Percentiles rank a stretch among this genome's conserved stretches.
phyloP scores from a whole-genome alignment of 2,797 vertebrate genomes.

The Bradypodion ventrale region DNA sequence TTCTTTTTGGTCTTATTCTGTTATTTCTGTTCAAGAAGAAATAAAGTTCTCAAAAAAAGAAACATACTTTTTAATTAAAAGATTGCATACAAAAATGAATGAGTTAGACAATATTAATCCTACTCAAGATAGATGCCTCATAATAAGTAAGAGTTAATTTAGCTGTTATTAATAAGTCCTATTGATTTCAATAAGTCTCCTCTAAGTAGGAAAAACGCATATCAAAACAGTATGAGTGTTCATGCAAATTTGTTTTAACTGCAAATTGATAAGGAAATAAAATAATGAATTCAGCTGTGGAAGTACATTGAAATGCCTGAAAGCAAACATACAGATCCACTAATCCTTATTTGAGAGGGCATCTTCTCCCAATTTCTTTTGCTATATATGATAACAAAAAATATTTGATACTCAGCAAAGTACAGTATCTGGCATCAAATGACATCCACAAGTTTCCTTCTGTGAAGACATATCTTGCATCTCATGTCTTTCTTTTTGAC shows the following conservation, averaged over 20 bases:
- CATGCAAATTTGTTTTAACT: not conserved
- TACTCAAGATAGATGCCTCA: not conserved
- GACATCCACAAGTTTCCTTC: accelerated
- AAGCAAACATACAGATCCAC: not conserved
- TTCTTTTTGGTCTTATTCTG: no score
- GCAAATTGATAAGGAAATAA: not conserved
- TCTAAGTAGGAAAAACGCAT: not conserved
- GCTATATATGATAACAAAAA: not conserved
- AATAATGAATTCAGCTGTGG: not conserved
- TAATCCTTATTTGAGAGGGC: not conserved
- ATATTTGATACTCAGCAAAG: not conserved
- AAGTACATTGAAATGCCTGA: not conserved
- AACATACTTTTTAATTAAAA: not conserved
- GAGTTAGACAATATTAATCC: not conserved
- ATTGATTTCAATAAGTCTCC: not conserved
- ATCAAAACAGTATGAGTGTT: not conserved
- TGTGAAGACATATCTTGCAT: not conserved
- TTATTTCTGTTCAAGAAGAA: no score
- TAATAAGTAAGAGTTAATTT: not conserved
- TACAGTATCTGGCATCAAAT: not conserved
- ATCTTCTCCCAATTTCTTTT: not conserved
- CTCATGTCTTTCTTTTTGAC: not conserved
- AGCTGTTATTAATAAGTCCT: not conserved
- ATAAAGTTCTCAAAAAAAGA: no score
- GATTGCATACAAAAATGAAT: not conserved